Evolutionary conservation across 2,888 invertebrate species (phyloP).

Genomic region (Nomada fucata): DNA sequence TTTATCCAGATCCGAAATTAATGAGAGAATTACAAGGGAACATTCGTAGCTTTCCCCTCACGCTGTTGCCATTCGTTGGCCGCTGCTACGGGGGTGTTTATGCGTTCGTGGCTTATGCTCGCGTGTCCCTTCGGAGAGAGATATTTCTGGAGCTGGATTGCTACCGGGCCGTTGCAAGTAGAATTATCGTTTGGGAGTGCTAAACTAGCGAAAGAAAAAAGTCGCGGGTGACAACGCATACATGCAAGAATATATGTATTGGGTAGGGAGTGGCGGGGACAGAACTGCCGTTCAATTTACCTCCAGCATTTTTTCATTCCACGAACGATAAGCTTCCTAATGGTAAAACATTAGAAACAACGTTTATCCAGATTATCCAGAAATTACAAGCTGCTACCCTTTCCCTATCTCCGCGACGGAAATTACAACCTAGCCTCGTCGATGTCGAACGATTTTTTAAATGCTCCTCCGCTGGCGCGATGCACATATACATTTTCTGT

Average conservation of each 20-base stretch:
- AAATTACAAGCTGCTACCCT: neutral
- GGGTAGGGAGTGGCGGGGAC: too few species aligned
- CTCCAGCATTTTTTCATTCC: neutral
- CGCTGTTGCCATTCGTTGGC: neutral
- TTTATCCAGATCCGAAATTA: slow-evolving; percentile 54
- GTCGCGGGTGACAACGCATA: too few species aligned
- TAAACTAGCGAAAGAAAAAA: too few species aligned
- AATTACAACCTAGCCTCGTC: slow-evolving; percentile 16
- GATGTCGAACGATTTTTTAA: slow-evolving; percentile 12
- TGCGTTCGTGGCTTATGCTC: neutral
- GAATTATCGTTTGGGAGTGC: too few species aligned
- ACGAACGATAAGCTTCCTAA: slow-evolving; percentile 3
- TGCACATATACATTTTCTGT: slow-evolving; percentile 25
- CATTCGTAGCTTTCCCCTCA: slow-evolving; percentile 21
- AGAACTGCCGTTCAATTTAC: neutral
- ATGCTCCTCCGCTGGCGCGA: neutral
- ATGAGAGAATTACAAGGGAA: slow-evolving; percentile 53
- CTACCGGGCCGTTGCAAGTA: too few species aligned
- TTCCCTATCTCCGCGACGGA: slow-evolving; percentile 9
- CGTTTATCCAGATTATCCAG: neutral
- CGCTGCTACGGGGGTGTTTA: neutral
- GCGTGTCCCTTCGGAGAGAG: too few species aligned
- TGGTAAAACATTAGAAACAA: slow-evolving; percentile 4
- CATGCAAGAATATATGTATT: too few species aligned
- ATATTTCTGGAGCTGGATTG: too few species aligned